Evolutionary conservation across 1,140 invertebrate genomes (phyloP).

Genomic region (Drosophila rhopaloa): DNA sequence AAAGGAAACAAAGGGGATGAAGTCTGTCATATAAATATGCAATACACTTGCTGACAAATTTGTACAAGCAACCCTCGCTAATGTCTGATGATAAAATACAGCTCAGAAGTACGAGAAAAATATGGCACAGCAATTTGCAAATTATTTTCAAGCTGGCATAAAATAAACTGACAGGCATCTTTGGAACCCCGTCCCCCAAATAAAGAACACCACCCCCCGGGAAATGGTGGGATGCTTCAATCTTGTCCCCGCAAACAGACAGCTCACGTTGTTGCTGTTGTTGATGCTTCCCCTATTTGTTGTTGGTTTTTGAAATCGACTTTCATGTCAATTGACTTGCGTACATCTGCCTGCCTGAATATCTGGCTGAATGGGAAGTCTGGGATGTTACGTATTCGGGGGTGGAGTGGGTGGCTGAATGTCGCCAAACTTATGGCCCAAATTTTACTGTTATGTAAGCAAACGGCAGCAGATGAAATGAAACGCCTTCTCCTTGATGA

Average conservation of each 20-base stretch:
- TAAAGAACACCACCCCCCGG: slow-evolving; percentile 18
- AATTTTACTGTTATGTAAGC: slow-evolving; percentile 79
- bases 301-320: slow-evolving; percentile 79
- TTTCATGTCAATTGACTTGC: slow-evolving; percentile 80
- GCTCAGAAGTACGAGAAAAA: slow-evolving; percentile 42
- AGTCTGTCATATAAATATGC: slow-evolving; percentile 60
- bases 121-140: slow-evolving; percentile 79
- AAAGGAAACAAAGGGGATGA: background rate
- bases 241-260: slow-evolving; percentile 44
- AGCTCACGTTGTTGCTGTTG: slow-evolving; percentile 62
- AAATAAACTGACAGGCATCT: slow-evolving; percentile 75
- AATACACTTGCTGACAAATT: slow-evolving; percentile 43
- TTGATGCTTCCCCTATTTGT: slow-evolving; percentile 65
- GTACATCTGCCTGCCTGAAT: slow-evolving; percentile 61
- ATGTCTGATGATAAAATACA: slow-evolving; percentile 73
- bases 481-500: slow-evolving; percentile 73
- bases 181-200: background rate
- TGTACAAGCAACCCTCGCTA: slow-evolving; percentile 56
- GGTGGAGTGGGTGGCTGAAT: slow-evolving; percentile 7
- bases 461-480: slow-evolving; percentile 72
- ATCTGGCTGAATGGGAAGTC: slow-evolving; percentile 26
- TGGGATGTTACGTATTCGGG: background rate
- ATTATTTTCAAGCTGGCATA: slow-evolving; percentile 81
- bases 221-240: slow-evolving; percentile 37
- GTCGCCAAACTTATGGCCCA: slow-evolving; percentile 68